These are phyloP conservation scores for Galeopterus variegatus DNA, from an alignment of 2,113 vertebrate genomes.

Conservation along the genomic window DNA sequence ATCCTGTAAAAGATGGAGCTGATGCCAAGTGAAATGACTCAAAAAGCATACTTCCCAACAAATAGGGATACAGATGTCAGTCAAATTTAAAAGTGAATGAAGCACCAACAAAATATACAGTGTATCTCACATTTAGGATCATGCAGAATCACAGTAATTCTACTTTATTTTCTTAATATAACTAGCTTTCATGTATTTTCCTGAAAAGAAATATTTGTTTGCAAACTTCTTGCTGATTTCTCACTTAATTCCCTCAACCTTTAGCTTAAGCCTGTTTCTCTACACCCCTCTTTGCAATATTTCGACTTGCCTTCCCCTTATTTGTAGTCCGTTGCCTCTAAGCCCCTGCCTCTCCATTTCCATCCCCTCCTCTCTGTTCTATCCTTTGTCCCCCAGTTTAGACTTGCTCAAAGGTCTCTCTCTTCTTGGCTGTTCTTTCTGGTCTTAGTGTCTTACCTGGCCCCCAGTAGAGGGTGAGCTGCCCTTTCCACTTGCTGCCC, in stretches of 20 bases:
- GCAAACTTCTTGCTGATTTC: background rate
- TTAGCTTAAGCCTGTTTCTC: background rate
- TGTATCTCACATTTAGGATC: background rate
- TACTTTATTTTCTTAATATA: background rate
- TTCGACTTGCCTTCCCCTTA: background rate
- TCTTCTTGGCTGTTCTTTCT: background rate
- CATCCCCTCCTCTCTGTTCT: background rate
- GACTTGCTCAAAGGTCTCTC: background rate
- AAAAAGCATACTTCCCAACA: background rate
- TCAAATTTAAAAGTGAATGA: background rate
- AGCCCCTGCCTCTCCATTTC: background rate
- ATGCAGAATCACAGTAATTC: background rate
- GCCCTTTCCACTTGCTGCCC: background rate
- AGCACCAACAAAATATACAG: background rate
- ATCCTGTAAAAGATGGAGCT: background rate
- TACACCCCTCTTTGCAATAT: background rate
- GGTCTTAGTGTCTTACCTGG: slow-evolving; percentile 47
- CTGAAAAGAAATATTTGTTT: background rate
- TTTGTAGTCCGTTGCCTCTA: background rate
- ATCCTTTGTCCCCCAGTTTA: background rate
- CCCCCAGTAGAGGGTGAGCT: background rate
- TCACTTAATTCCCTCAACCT: background rate
- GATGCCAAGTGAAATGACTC: background rate
- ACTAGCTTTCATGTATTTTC: background rate
- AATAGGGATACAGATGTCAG: background rate